Percentiles rank a stretch among this genome's conserved stretches.
These are phyloP conservation scores for Sprattus sprattus DNA, from an alignment of 2,113 vertebrate species.

Conservation along the genomic window DNA sequence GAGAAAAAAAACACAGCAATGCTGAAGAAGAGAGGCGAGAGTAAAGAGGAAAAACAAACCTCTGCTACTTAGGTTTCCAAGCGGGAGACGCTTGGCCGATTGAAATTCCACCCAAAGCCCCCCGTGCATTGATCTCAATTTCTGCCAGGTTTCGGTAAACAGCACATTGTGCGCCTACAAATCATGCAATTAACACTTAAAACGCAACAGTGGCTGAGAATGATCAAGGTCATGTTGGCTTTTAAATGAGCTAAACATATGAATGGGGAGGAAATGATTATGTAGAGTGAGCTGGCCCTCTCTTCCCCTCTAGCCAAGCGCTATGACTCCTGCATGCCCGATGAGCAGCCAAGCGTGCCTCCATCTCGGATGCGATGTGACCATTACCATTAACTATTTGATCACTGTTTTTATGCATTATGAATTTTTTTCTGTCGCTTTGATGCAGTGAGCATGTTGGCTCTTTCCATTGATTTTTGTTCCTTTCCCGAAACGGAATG, in stretches of 20 bases:
- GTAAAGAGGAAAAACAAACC: slow-evolving; percentile 33
- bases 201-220: slow-evolving; percentile 53
- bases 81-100: slow-evolving; percentile 48
- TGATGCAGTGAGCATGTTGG: background rate
- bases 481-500: background rate
- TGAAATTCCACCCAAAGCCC: slow-evolving; percentile 63
- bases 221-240: slow-evolving; percentile 59
- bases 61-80: slow-evolving; percentile 61
- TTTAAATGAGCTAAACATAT: slow-evolving; percentile 39
- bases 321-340: background rate
- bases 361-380: background rate
- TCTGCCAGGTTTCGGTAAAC: slow-evolving; percentile 67
- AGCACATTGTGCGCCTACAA: slow-evolving; percentile 68
- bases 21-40: background rate
- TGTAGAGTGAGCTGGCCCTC: slow-evolving; percentile 32
- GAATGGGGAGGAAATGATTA: slow-evolving; percentile 26
- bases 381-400: background rate
- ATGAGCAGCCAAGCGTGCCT: background rate
- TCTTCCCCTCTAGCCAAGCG: background rate
- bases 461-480: background rate
- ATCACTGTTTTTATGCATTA: background rate
- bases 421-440: background rate
- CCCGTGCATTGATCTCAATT: slow-evolving; percentile 70
- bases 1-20: slow-evolving; percentile 23
- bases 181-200: slow-evolving; percentile 73